Evolutionary conservation across 2,797 vertebrate genomes (phyloP).

Genomic region (Bradypus variegatus): DNA sequence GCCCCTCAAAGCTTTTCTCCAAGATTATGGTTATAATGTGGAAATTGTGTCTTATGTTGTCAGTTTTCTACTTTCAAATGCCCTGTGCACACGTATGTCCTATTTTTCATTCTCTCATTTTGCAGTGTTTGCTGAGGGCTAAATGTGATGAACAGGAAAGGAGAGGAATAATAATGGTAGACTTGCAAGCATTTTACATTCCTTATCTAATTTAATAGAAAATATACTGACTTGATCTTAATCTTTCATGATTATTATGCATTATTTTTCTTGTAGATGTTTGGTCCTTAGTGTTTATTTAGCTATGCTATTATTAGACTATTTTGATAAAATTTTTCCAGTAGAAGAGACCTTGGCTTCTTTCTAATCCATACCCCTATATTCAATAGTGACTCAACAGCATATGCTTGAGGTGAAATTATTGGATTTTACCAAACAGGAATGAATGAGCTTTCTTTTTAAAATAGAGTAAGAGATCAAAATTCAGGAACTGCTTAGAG

Average conservation of each 20-base stretch:
- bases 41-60: not conserved
- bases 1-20: conserved; percentile 9
- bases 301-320: not conserved
- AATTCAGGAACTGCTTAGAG: conserved; percentile 16
- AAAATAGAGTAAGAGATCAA: not conserved
- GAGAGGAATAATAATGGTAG: not conserved
- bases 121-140: not conserved
- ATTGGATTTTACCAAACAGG: not conserved
- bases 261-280: not conserved
- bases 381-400: not conserved
- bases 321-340: not conserved
- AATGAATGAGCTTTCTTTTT: conserved; percentile 15
- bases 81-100: not conserved
- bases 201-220: conserved; percentile 1
- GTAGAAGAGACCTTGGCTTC: not conserved
- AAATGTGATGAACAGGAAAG: not conserved
- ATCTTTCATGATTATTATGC: not conserved
- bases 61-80: not conserved
- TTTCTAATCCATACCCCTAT: not conserved
- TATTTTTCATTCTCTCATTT: not conserved
- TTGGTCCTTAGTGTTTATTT: not conserved
- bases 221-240: not conserved
- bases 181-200: conserved; percentile 18
- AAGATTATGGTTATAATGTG: not conserved
- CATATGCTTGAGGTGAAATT: not conserved